phyloP scores from a whole-genome alignment of 2,797 vertebrate genomes.

The Sebastes itinus region DNA sequence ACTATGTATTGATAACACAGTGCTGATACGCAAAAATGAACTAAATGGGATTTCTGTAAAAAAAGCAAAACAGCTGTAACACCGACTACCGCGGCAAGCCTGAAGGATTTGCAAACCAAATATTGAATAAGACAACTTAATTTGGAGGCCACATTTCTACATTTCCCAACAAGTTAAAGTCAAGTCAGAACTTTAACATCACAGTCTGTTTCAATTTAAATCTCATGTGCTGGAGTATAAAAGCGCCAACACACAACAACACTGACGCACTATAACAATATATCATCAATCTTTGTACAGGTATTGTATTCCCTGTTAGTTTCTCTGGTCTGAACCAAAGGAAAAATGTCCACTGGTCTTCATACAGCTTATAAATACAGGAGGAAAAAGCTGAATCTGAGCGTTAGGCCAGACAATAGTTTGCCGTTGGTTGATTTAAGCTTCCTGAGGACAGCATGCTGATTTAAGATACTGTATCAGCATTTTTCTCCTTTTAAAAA shows the following conservation, averaged over 20 bases:
- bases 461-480: not conserved
- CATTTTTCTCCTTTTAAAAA: not conserved
- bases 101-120: not conserved
- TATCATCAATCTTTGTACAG: not conserved
- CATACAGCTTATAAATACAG: not conserved
- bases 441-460: not conserved
- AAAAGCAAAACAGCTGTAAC: too few relatives aligned
- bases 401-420: not conserved
- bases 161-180: constrained; percentile 1
- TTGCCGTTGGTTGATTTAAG: not conserved
- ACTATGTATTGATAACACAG: too few relatives aligned
- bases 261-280: not conserved
- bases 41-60: too few relatives aligned
- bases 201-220: not conserved
- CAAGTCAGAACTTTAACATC: not conserved
- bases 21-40: too few relatives aligned
- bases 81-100: too few relatives aligned
- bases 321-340: constrained; percentile 28
- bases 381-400: not conserved
- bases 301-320: not conserved
- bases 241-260: not conserved
- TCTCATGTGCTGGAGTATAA: not conserved
- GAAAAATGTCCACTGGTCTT: not conserved
- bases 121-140: not conserved
- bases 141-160: not conserved